Conservation (phyloP, 2,113 vertebrate species). For the Psilopsiagon aurifrons region DNA sequence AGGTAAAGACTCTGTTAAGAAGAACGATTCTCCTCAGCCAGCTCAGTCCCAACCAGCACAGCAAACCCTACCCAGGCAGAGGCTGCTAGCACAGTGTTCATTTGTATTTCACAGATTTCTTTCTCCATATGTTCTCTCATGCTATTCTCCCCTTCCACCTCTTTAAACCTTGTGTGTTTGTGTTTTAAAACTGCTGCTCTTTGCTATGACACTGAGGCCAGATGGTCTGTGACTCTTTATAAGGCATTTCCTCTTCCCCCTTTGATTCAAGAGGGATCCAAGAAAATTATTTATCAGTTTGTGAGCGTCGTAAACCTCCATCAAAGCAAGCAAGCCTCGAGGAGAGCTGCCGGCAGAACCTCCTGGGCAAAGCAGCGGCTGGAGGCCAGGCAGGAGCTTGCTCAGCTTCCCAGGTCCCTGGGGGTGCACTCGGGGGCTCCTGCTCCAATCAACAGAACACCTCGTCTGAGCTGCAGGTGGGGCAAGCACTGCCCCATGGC, state of each 20-base stretch:
- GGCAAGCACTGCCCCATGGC: not conserved
- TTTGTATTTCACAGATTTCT: slow-evolving; percentile 21
- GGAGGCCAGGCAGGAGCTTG: not conserved
- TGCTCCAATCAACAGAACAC: not conserved
- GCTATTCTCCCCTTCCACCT: not conserved
- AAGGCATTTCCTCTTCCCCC: not conserved
- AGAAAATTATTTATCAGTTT: not conserved
- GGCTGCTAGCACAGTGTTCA: not conserved
- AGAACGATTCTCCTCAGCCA: not conserved
- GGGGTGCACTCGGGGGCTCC: not conserved
- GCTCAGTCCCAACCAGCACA: not conserved
- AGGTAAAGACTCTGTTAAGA: not conserved
- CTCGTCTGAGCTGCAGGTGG: not conserved
- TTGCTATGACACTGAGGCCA: not conserved
- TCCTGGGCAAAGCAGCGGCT: not conserved
- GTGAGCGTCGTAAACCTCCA: not conserved
- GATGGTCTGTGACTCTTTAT: not conserved
- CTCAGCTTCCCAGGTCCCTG: not conserved
- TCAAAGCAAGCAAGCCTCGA: not conserved
- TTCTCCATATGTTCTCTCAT: not conserved
- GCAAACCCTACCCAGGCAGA: not conserved
- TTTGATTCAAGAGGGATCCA: not conserved
- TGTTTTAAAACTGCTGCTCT: not conserved
- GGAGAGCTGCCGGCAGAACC: not conserved
- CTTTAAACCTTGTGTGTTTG: not conserved